These are phyloP conservation scores for Orthosia incerta DNA, from an alignment of 2,888 invertebrate genomes.

Conservation along the genomic window DNA sequence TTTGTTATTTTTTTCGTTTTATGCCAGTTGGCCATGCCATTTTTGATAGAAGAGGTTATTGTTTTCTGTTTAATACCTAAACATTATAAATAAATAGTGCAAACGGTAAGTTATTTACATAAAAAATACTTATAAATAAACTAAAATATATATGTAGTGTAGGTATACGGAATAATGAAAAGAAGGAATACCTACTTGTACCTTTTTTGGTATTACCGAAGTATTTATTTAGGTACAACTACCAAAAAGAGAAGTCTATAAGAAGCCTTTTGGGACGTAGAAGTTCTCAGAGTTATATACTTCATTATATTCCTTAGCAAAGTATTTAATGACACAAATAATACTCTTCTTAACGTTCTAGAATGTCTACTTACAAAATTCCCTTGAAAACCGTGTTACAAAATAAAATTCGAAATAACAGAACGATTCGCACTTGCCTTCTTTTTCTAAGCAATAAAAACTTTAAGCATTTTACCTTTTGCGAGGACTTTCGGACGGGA, in stretches of 20 bases:
- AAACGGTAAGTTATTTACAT: not conserved
- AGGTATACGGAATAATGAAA: not conserved
- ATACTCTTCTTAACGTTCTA: not conserved
- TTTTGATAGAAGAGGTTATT: too few species aligned
- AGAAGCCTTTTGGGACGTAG: not conserved
- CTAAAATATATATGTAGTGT: not conserved
- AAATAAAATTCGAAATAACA: constrained; percentile 48
- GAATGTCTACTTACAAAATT: not conserved
- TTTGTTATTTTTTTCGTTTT: not conserved
- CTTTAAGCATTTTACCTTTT: constrained; percentile 73
- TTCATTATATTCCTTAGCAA: not conserved
- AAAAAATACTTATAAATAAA: not conserved
- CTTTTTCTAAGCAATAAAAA: constrained; percentile 78
- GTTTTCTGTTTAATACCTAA: too few species aligned
- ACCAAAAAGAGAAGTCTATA: not conserved
- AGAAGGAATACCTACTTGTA: not conserved
- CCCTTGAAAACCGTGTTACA: constrained; percentile 5
- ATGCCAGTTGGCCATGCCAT: not conserved
- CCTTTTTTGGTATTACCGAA: not conserved
- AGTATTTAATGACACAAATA: not conserved
- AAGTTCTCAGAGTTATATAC: not conserved
- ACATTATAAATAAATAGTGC: not conserved
- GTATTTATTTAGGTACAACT: not conserved
- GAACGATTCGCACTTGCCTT: constrained; percentile 58
- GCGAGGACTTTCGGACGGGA: constrained; percentile 64